A percentile compares a stretch with the other conserved stretches of the same genome.
phyloP scores from a whole-genome alignment of 1,140 invertebrate genomes.

The Drosophila truncata region DNA sequence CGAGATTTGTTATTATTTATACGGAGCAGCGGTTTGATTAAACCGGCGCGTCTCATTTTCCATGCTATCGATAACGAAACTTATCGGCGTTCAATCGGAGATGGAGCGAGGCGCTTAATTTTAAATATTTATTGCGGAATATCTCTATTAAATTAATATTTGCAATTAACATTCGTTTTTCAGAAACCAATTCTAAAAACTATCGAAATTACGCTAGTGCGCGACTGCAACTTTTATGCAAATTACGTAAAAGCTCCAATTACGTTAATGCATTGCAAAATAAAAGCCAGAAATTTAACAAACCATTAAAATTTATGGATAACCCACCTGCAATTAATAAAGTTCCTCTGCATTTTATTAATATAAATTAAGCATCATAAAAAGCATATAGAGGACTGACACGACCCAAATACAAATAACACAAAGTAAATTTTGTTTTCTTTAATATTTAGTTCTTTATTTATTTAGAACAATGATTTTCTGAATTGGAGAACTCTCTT shows the following conservation, averaged over 20 bases:
- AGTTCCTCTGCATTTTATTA: background rate
- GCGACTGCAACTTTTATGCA: background rate
- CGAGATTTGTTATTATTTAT: slow-evolving; percentile 46
- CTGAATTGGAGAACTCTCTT: background rate
- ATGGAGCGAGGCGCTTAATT: background rate
- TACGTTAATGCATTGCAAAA: background rate
- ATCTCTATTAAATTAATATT: background rate
- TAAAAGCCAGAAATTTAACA: background rate
- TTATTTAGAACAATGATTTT: too few species aligned
- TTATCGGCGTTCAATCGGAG: background rate
- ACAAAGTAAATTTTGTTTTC: background rate
- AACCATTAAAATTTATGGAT: background rate
- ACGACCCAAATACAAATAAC: background rate
- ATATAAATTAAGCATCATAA: background rate
- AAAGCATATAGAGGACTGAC: background rate
- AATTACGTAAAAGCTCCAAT: background rate
- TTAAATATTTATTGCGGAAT: background rate
- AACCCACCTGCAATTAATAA: background rate
- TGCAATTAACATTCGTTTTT: background rate
- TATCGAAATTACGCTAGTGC: background rate
- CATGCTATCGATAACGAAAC: slow-evolving; percentile 47
- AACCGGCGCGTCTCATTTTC: slow-evolving; percentile 72
- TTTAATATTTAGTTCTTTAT: background rate
- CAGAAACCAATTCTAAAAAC: background rate
- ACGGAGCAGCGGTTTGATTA: slow-evolving; percentile 64